Base-by-base conservation (phyloP, 2,113 vertebrate species). In the Trinectes maculatus region DNA sequence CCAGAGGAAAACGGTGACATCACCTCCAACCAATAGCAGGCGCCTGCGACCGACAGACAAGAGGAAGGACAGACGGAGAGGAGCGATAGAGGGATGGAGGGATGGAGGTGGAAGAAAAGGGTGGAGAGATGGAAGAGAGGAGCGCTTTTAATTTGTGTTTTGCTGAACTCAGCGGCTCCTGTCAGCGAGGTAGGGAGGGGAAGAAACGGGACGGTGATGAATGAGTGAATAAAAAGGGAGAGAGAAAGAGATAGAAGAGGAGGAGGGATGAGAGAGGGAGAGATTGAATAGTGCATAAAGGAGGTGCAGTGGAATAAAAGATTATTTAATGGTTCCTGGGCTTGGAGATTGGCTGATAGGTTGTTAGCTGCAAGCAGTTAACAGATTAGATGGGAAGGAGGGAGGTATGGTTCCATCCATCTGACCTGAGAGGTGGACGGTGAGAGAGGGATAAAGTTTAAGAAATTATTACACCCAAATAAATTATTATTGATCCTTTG, bases 1-100 rank as follows among this genome's bases (percentile, higher is more conserved):
- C 77, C 77, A 83, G 77, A 67, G 68, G 62, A 83, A 73, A 71
- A 82, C 56, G 74, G 89, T 94, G 91, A 93, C 91, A 92, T 94
- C 92, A 93, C 80, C 70, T 63, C 18, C 19, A 78, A 84, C 92
- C 93, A 93, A 94, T 92, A 65, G 81, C 71, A 47, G 49, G 40
- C 18, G 34, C 3, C n/a, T 5, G 69, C 39, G 37, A 25, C 44
- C 1, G 31, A 56, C 46, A 24, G 56, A 58, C 28, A 26, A 46
- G 31, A 54, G 55, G 53, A 19, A 37, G 52, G 33, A 74, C 6
- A 6, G 51, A 54, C 3, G 5, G n/a, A 21, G 47, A 34, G n/a
- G n/a, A n/a, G n/a, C n/a, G n/a, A n/a, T n/a, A n/a, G n/a, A n/a
- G 16, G 42, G 39, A 66, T 18, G 66, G 70, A 59, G 48, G 37